phyloP scores from a whole-genome alignment of 2,113 vertebrate species.

The Theristicus caerulescens region DNA sequence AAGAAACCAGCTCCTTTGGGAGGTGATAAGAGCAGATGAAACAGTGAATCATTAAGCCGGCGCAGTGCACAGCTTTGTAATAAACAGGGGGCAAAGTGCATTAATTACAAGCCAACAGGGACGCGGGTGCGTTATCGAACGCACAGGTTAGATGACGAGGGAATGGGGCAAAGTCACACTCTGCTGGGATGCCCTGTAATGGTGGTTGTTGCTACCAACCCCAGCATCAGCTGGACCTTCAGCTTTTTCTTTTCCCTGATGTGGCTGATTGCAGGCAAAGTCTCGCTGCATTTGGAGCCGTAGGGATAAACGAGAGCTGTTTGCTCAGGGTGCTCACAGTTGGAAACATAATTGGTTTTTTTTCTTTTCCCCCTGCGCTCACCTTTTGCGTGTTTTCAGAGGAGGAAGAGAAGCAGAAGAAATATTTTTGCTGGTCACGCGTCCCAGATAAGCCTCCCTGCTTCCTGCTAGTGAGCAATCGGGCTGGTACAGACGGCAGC shows the following conservation, averaged over 20 bases:
- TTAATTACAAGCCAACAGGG: not conserved
- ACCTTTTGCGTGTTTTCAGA: not conserved
- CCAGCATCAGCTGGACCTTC: too few relatives aligned
- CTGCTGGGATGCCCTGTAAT: not conserved
- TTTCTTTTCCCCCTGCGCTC: not conserved
- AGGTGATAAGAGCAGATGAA: not conserved
- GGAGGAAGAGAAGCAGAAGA: not conserved
- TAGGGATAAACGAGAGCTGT: not conserved
- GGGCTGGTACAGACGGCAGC: fast-evolving
- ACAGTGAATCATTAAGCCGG: slow-evolving; percentile 52
- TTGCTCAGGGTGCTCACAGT: not conserved
- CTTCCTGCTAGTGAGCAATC: not conserved
- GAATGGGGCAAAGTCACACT: not conserved
- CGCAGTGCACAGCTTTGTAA: fast-evolving
- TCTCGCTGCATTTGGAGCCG: not conserved
- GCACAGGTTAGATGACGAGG: fast-evolving
- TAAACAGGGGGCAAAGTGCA: not conserved
- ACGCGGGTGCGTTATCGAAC: fast-evolving
- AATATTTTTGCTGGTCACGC: not conserved
- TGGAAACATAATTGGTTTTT: not conserved
- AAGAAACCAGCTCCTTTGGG: not conserved
- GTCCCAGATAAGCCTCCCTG: not conserved
- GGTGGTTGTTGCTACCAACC: not conserved
- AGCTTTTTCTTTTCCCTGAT: not conserved
- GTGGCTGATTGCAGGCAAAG: not conserved